Conservation (phyloP, 1,140 invertebrate genomes). For the Dolichoris vasculosae region DNA sequence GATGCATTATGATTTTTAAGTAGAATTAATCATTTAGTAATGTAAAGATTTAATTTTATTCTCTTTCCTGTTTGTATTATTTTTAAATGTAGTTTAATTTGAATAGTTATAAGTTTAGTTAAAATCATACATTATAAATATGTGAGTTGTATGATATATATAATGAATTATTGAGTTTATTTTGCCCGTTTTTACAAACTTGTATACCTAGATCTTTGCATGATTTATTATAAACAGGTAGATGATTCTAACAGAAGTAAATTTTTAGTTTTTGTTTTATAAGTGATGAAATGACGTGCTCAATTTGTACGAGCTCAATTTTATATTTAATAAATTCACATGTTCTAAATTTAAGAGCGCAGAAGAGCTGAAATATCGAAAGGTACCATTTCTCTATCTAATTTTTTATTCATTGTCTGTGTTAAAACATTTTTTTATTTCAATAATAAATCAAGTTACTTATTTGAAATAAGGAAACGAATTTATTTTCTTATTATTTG, state of each 20-base stretch:
- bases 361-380: not conserved
- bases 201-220: not conserved
- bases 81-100: too few species aligned
- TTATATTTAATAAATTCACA: conserved; percentile 39
- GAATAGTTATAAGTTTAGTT: too few species aligned
- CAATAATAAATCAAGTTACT: too few species aligned
- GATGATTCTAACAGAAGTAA: not conserved
- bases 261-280: conserved; percentile 45
- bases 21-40: too few species aligned
- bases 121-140: too few species aligned
- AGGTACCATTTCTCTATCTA: not conserved
- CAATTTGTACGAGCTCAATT: not conserved
- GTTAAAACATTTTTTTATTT: too few species aligned
- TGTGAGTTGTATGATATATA: too few species aligned
- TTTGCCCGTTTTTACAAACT: not conserved
- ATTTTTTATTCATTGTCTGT: not conserved
- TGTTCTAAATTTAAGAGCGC: conserved; percentile 35
- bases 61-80: too few species aligned
- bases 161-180: not conserved
- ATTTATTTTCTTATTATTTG: too few species aligned
- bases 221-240: not conserved
- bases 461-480: too few species aligned
- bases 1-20: too few species aligned
- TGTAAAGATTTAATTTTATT: too few species aligned
- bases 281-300: conserved; percentile 42